Evolutionary conservation across 2,797 vertebrate genomes (phyloP), one percentile per base, ranked within the genome.

Genomic region (Eulemur albifrons): DNA sequence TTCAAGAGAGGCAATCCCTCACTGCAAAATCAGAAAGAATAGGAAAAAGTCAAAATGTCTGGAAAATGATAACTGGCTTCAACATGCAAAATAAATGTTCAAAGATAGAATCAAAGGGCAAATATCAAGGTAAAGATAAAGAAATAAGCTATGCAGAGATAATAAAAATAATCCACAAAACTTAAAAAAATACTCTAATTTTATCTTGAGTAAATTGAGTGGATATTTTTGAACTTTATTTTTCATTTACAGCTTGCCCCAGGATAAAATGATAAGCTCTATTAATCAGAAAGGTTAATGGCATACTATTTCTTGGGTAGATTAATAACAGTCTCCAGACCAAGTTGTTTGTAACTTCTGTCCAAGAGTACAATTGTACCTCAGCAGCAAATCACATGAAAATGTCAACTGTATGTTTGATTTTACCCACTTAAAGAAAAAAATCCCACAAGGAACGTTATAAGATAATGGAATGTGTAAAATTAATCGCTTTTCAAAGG

Each of bases 401-500:
- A 97, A 81, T 88, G 82, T 96, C 93, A 96, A 87, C 87, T 4
- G 1, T 94, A 72, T 95, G 81, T 96, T 97, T 95, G 93, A 96
- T 96, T 97, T 95, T 90, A 94, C 82, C 75, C 81, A 86, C 84
- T 97, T 94, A 95, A 86, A 95, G 75, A 95, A 93, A 92, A 91
- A 93, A 96, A 86, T 48, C 94, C 95, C 90, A 94, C 32, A 81
- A 94, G 96, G 43, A 96, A 92, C 89, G 93, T 98, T 97, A 92
- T 83, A 93, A 82, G 95, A 97, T 97, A 97, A 97, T 97, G 93
- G 91, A 94, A 96, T 91, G 65, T 94, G 35, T 97, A 96, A 96
- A 98, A 97, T 97, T 96, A 97, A 97, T 97, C 43, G 5, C 88
- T 95, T 97, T 95, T 95, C 63, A 79, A 97, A 69, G 63, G 84